These are phyloP conservation scores for Aphidius colemani DNA, from an alignment of 2,888 invertebrate genomes.

Conservation along the genomic window DNA sequence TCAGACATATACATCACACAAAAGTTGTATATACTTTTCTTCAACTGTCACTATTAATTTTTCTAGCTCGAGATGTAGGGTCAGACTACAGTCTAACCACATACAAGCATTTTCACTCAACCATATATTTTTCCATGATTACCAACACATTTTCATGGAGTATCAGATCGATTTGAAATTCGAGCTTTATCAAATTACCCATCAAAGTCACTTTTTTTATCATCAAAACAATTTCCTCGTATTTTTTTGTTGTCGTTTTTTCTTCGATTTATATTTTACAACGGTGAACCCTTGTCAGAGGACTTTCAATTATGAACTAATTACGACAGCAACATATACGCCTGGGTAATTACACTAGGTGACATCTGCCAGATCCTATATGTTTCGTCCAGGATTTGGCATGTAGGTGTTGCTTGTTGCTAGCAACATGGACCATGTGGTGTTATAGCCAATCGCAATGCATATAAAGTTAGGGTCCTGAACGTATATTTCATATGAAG, in stretches of 20 bases:
- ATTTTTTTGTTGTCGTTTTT: not conserved
- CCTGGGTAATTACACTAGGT: conserved; percentile 46
- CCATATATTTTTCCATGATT: not conserved
- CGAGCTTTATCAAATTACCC: too few species aligned
- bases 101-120: conserved; percentile 12
- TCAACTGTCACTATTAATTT: conserved; percentile 8
- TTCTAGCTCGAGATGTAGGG: not conserved
- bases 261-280: not conserved
- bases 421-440: conserved; percentile 46
- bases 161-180: too few species aligned
- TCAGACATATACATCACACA: too few species aligned
- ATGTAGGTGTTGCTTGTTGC: conserved; percentile 35
- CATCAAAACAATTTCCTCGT: not conserved
- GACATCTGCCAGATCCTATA: conserved; percentile 48
- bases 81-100: conserved; percentile 5
- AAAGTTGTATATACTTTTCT: not conserved
- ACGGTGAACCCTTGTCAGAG: not conserved
- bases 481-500: conserved; percentile 7
- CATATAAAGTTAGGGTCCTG: conserved; percentile 15
- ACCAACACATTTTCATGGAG: too few species aligned
- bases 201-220: too few species aligned
- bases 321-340: conserved; percentile 38
- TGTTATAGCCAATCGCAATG: conserved; percentile 35
- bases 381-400: conserved; percentile 31
- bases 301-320: conserved; percentile 52